Percentiles rank a stretch among this genome's conserved stretches.
These are phyloP conservation scores for Stenodema calcarata DNA, from an alignment of 2,888 invertebrate species.

Conservation along the genomic window DNA sequence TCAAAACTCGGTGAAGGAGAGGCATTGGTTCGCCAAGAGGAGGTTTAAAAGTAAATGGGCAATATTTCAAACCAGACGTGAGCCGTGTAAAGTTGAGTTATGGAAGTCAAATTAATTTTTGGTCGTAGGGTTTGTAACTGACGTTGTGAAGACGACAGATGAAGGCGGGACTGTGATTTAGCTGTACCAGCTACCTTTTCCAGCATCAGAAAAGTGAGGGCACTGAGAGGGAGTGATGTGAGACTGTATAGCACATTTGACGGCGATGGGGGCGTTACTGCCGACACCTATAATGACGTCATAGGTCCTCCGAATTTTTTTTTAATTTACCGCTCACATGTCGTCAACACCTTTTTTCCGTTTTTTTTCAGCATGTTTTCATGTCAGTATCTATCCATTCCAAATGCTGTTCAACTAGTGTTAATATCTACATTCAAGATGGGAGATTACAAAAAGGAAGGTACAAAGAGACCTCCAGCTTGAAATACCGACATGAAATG, in stretches of 20 bases:
- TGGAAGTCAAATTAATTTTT: conserved; percentile 18
- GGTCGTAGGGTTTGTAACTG: conserved; percentile 8
- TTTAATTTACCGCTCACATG: no score
- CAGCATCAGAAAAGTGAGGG: neutral
- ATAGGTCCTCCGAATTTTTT: neutral
- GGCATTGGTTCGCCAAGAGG: neutral
- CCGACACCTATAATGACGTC: neutral
- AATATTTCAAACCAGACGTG: conserved; percentile 21
- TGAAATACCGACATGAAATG: no score
- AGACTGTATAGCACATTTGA: neutral
- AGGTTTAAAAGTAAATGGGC: neutral
- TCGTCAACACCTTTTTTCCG: no score
- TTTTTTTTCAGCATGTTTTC: no score
- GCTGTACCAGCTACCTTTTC: neutral
- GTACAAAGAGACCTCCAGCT: no score
- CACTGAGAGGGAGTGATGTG: neutral
- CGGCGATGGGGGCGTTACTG: neutral
- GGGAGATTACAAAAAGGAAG: no score
- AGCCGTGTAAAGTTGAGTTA: conserved; percentile 16
- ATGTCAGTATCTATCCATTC: no score
- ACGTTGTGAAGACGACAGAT: neutral
- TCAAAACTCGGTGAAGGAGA: neutral
- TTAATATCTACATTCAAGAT: no score
- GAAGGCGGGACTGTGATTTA: conserved; percentile 8
- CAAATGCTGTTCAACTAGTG: no score